These are phyloP conservation scores for Leptopilina syphax DNA, from an alignment of 2,888 invertebrate genomes.

Conservation along the genomic window DNA sequence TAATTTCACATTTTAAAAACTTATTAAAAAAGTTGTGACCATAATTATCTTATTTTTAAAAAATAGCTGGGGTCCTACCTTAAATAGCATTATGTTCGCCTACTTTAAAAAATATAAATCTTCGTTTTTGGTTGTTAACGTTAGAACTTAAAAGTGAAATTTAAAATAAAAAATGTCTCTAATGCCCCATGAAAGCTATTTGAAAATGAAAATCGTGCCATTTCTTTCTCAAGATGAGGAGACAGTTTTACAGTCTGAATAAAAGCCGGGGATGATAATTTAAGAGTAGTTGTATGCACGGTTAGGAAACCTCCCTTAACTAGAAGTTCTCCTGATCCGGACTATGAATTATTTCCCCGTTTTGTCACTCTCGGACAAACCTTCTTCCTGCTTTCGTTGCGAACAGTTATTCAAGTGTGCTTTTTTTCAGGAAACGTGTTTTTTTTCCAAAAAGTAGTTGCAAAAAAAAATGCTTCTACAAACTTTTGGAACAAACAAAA, in stretches of 20 bases:
- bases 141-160: no score
- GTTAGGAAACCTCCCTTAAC: slow-evolving; percentile 34
- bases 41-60: no score
- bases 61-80: no score
- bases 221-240: background rate
- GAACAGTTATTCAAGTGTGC: slow-evolving; percentile 37
- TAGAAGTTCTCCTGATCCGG: slow-evolving; percentile 57
- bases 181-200: no score
- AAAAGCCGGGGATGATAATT: slow-evolving; percentile 61
- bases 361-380: slow-evolving; percentile 53
- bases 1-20: no score
- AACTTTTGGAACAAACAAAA: no score
- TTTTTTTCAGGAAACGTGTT: background rate
- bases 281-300: slow-evolving; percentile 53
- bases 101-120: no score
- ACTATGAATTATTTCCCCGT: slow-evolving; percentile 63
- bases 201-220: background rate
- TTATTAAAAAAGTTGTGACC: no score
- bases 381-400: slow-evolving; percentile 26
- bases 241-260: slow-evolving; percentile 27
- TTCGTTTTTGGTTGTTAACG: no score
- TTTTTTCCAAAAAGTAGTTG: no score
- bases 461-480: background rate
- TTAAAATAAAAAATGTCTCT: no score
- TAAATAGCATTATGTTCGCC: no score